phyloP scores from a whole-genome alignment of 2,888 invertebrate species.

The Nowickia ferox region DNA sequence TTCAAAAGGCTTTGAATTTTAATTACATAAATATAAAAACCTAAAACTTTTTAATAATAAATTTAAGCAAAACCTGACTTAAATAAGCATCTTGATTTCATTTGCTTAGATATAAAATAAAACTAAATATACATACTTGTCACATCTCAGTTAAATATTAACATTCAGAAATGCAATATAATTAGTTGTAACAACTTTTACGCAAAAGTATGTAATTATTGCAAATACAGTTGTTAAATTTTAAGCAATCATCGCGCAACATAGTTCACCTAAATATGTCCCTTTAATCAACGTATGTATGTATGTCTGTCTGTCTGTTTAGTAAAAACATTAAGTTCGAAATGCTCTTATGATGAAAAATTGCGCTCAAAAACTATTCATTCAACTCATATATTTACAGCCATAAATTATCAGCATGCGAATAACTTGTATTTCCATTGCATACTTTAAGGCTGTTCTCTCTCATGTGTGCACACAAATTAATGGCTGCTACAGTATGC shows the following conservation, averaged over 20 bases:
- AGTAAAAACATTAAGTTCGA: not conserved
- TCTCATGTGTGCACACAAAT: not conserved
- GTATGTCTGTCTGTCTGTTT: not conserved
- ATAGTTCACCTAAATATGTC: not conserved
- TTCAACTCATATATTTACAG: not conserved
- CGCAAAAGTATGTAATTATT: not conserved
- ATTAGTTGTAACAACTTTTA: conserved; percentile 1
- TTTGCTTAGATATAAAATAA: not conserved
- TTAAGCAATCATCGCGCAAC: not conserved
- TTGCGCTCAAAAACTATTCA: not conserved
- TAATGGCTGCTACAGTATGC: not conserved
- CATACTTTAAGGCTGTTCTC: conserved; percentile 15
- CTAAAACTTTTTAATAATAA: no score
- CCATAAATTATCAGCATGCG: conserved; percentile 14
- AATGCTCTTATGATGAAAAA: not conserved
- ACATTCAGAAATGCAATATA: not conserved
- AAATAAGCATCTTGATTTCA: not conserved
- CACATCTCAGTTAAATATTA: not conserved
- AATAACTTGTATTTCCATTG: not conserved
- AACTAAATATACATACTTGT: not conserved
- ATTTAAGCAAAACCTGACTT: no score
- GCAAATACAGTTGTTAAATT: conserved; percentile 1
- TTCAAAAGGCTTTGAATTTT: no score
- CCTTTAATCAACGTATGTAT: not conserved
- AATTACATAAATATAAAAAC: no score